Conservation (phyloP, 1,140 invertebrate genomes). For the Holcopasites calliopsidis region DNA sequence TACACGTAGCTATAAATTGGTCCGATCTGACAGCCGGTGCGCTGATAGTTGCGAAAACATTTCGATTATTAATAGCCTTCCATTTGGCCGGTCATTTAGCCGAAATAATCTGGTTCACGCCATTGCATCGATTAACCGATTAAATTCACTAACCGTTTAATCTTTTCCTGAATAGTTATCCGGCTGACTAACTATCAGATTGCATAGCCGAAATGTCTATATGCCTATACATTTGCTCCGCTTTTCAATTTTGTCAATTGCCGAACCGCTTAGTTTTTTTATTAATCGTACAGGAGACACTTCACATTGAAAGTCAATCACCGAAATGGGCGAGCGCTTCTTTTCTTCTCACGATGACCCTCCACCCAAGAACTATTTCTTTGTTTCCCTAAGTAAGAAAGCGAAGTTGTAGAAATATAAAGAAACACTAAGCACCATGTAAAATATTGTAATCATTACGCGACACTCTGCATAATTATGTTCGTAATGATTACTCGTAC, state of each 20-base stretch:
- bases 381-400: no score
- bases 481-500: constrained; percentile 39
- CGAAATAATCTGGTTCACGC: constrained; percentile 32
- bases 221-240: constrained; percentile 2
- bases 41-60: constrained; percentile 30
- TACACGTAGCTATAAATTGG: neutral
- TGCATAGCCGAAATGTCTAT: neutral
- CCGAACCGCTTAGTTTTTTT: no score
- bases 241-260: no score
- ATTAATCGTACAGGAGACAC: no score
- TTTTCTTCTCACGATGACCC: no score
- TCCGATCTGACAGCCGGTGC: neutral
- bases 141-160: constrained; percentile 35
- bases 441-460: constrained; percentile 47
- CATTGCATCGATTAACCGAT: constrained; percentile 29
- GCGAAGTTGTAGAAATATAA: no score
- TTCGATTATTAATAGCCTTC: constrained; percentile 21
- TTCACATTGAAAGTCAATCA: no score
- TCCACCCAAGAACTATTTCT: no score
- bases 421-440: no score
- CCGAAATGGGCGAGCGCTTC: no score
- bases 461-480: constrained; percentile 31
- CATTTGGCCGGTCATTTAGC: constrained; percentile 23
- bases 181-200: constrained; percentile 5
- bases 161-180: constrained; percentile 34